Percentiles rank a stretch among this genome's conserved stretches.
These are phyloP conservation scores for Amphiduros pacificus DNA, from an alignment of 2,888 invertebrate genomes.

Conservation along the genomic window DNA sequence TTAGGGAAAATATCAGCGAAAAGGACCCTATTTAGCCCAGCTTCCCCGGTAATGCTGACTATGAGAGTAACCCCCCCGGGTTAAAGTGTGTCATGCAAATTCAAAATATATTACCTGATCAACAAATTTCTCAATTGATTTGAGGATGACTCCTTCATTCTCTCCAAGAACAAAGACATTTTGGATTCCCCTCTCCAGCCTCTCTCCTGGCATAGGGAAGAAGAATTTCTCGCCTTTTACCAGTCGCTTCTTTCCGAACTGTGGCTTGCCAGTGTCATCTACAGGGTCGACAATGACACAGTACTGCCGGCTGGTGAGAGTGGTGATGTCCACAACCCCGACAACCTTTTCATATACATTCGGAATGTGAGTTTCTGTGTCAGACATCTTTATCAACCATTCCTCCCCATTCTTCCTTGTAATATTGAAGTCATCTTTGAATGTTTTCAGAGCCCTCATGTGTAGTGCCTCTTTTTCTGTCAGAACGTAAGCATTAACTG, in stretches of 20 bases:
- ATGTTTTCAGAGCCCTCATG: constrained; percentile 59
- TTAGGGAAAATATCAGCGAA: too few relatives aligned
- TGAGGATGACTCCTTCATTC: constrained; percentile 62
- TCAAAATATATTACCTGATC: constrained; percentile 40
- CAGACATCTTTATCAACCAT: constrained; percentile 61
- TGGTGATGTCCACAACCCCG: constrained; percentile 60
- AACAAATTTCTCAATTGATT: constrained; percentile 59
- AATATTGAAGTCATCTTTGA: constrained; percentile 60
- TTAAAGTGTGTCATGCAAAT: too few relatives aligned
- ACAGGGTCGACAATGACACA: constrained; percentile 62
- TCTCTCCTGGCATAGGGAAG: constrained; percentile 62
- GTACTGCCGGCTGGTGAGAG: constrained; percentile 62
- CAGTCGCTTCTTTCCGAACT: constrained; percentile 61
- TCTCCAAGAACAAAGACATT: constrained; percentile 61
- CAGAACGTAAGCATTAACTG: constrained; percentile 62
- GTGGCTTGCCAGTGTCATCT: constrained; percentile 52
- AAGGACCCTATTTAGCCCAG: too few relatives aligned
- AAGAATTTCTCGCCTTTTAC: constrained; percentile 63
- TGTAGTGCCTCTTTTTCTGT: constrained; percentile 63
- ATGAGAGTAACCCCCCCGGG: too few relatives aligned
- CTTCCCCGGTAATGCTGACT: too few relatives aligned
- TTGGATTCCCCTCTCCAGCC: constrained; percentile 61
- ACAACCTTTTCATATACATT: constrained; percentile 62
- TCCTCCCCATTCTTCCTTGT: constrained; percentile 63
- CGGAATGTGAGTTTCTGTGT: constrained; percentile 64